phyloP scores from a whole-genome alignment of 35 echinoderm and acorn worm genomes.

The Anneissia japonica region DNA sequence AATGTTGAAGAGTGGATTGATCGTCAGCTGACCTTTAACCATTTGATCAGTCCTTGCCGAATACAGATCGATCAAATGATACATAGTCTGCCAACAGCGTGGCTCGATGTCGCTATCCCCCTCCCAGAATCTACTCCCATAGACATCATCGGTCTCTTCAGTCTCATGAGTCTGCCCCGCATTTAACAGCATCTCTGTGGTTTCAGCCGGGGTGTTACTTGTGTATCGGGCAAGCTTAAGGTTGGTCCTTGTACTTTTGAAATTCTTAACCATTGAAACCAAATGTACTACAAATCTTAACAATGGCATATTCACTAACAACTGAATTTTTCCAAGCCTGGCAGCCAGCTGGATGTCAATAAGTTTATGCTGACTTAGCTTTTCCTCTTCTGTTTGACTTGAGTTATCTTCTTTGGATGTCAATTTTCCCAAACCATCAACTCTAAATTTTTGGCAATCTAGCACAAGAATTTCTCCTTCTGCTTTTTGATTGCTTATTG shows the following conservation, averaged over 20 bases:
- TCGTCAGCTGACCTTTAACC: slow-evolving; percentile 36
- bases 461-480: background rate
- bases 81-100: slow-evolving; percentile 98
- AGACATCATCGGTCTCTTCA: background rate
- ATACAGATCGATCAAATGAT: slow-evolving; percentile 87
- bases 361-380: background rate
- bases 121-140: background rate
- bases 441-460: background rate
- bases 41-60: slow-evolving; percentile 29
- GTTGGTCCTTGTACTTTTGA: slow-evolving; percentile 66
- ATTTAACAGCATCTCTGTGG: background rate
- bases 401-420: background rate
- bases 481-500: background rate
- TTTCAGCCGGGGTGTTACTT: background rate
- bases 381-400: background rate
- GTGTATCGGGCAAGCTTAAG: slow-evolving; percentile 56
- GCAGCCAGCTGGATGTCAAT: background rate
- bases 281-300: slow-evolving; percentile 77
- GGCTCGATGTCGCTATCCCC: slow-evolving; percentile 67
- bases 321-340: background rate
- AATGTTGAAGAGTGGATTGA: slow-evolving; percentile 72
- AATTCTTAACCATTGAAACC: slow-evolving; percentile 51
- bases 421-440: background rate
- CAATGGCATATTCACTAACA: slow-evolving; percentile 74
- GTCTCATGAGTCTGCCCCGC: background rate